These are phyloP conservation scores for Ctenicera cuprea DNA, from an alignment of 2,888 invertebrate species.

Conservation along the genomic window DNA sequence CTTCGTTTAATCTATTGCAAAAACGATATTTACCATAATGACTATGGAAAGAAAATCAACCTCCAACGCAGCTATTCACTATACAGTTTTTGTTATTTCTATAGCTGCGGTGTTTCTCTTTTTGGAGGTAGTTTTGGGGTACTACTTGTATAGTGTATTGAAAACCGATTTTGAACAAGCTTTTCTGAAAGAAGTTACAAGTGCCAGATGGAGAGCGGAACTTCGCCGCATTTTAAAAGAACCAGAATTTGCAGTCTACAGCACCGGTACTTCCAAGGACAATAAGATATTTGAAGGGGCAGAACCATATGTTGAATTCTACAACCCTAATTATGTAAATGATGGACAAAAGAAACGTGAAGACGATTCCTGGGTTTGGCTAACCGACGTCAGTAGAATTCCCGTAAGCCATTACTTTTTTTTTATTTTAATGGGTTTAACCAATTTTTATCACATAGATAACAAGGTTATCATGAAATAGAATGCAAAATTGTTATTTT, in stretches of 20 bases:
- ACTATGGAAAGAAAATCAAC: background rate
- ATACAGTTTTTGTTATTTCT: background rate
- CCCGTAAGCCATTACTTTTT: too few species aligned
- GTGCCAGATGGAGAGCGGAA: conserved; percentile 4
- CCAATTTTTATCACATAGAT: background rate
- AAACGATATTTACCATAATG: too few species aligned
- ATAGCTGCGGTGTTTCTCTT: background rate
- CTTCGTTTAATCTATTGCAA: too few species aligned
- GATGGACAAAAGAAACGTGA: too few species aligned
- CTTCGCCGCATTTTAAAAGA: conserved; percentile 4
- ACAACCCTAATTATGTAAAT: background rate
- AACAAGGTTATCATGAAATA: background rate
- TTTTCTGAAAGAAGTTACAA: conserved; percentile 5
- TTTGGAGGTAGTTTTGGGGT: conserved; percentile 1
- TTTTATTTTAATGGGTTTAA: background rate
- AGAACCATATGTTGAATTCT: too few species aligned
- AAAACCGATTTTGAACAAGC: background rate
- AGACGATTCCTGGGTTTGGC: background rate
- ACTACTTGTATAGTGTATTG: conserved; percentile 11
- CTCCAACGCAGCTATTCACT: background rate
- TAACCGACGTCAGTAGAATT: background rate
- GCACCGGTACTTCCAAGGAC: background rate
- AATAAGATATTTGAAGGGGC: background rate
- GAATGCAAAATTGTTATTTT: too few species aligned
- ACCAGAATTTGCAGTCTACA: background rate